phyloP scores from a whole-genome alignment of 2,888 invertebrate species.

The Dryadula phaetusa region DNA sequence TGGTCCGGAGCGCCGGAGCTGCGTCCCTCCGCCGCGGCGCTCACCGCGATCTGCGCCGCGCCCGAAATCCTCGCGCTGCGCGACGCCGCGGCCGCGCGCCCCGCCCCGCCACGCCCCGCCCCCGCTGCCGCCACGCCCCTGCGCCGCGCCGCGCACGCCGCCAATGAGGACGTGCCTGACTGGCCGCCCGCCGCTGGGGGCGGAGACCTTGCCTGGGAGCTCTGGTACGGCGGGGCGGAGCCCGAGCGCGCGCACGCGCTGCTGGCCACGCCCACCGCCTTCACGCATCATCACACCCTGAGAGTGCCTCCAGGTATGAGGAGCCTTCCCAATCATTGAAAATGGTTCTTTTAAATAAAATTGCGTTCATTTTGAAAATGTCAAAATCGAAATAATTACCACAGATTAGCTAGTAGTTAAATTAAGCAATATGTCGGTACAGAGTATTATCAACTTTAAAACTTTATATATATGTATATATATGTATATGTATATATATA shows the following conservation, averaged over 20 bases:
- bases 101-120: slow-evolving; percentile 45
- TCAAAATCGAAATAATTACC: too few relatives aligned
- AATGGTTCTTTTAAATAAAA: too few relatives aligned
- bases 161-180: slow-evolving; percentile 49
- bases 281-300: slow-evolving; percentile 67
- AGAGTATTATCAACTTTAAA: too few relatives aligned
- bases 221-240: slow-evolving; percentile 86
- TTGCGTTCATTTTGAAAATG: too few relatives aligned
- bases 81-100: slow-evolving; percentile 60
- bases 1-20: slow-evolving; percentile 95
- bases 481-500: too few relatives aligned
- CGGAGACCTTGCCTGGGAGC: slow-evolving; percentile 84
- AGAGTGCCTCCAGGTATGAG: slow-evolving; percentile 66
- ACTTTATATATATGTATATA: too few relatives aligned
- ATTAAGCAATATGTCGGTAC: too few relatives aligned
- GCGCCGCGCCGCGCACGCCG: slow-evolving; percentile 96
- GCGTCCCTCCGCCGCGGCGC: slow-evolving; percentile 96
- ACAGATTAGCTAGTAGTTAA: too few relatives aligned
- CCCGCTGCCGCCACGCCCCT: slow-evolving; percentile 81
- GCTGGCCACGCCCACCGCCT: slow-evolving; percentile 55
- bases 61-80: slow-evolving; percentile 91
- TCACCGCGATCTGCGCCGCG: slow-evolving; percentile 95
- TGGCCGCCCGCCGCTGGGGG: slow-evolving; percentile 76
- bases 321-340: too few relatives aligned
- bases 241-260: slow-evolving; percentile 81